A percentile compares a stretch with the other conserved stretches of the same genome.
Conservation (phyloP, 2,888 invertebrate species). For the Dryococelus australis region DNA sequence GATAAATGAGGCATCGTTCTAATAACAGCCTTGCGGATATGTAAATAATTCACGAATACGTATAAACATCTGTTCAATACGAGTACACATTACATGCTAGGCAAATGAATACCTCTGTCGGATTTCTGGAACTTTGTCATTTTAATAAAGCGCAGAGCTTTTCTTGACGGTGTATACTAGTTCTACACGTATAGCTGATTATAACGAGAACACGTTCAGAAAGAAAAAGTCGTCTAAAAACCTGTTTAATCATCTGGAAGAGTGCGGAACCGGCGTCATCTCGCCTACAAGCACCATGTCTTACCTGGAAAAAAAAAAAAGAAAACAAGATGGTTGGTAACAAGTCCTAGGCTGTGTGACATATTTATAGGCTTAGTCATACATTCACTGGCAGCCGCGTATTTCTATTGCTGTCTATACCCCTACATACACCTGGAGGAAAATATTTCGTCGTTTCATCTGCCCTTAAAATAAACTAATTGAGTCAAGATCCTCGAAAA, state of each 20-base stretch:
- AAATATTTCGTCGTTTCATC: neutral
- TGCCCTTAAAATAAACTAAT: neutral
- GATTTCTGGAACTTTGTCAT: too few relatives aligned
- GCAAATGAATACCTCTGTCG: too few relatives aligned
- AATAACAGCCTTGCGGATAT: too few relatives aligned
- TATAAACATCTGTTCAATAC: too few relatives aligned
- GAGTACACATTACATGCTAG: too few relatives aligned
- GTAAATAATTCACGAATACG: too few relatives aligned
- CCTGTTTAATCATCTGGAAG: neutral
- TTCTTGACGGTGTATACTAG: neutral
- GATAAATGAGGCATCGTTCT: too few relatives aligned
- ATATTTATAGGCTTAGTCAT: neutral
- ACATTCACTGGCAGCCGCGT: neutral
- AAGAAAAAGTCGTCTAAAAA: conserved; percentile 1
- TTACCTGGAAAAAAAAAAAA: neutral
- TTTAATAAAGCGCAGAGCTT: neutral
- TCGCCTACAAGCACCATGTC: neutral
- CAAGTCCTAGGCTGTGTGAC: neutral
- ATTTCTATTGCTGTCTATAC: neutral
- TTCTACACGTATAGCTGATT: neutral
- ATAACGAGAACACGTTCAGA: conserved; percentile 3
- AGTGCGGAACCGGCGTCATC: neutral
- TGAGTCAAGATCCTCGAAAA: neutral
- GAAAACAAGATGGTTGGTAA: neutral
- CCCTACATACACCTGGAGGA: neutral